phyloP scores from a whole-genome alignment of 2,888 invertebrate species.

The Lycophotia porphyrea region DNA sequence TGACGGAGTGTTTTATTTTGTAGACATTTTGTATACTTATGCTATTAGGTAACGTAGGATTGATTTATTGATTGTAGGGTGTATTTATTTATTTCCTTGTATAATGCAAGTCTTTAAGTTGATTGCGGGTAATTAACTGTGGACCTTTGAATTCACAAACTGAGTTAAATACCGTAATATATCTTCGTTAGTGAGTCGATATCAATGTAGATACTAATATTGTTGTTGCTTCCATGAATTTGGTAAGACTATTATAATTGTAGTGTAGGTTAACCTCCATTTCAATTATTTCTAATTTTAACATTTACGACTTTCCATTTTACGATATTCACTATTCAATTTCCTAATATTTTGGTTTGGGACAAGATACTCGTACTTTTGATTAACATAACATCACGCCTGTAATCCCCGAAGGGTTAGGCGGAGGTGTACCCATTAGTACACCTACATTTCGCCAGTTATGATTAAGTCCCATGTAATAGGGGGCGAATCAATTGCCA shows the following conservation, averaged over 20 bases:
- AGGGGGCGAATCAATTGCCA: no score
- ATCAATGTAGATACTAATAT: not conserved
- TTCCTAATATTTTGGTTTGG: not conserved
- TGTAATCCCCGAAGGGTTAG: no score
- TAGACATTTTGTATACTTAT: not conserved
- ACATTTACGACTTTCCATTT: not conserved
- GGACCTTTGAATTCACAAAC: constrained; percentile 7
- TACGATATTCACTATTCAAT: not conserved
- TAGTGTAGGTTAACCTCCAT: not conserved
- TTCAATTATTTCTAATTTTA: not conserved
- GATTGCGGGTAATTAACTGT: constrained; percentile 29
- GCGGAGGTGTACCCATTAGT: no score
- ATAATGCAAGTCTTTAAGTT: constrained; percentile 2
- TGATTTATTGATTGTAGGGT: not conserved
- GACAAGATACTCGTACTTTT: not conserved
- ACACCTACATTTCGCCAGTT: no score
- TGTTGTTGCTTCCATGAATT: not conserved
- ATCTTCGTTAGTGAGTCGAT: not conserved
- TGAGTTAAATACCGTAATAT: constrained; percentile 18
- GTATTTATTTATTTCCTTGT: not conserved
- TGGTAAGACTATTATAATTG: no score
- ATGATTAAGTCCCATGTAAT: no score
- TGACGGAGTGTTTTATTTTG: constrained; percentile 1
- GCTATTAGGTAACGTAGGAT: not conserved
- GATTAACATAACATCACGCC: no score